These are phyloP conservation scores for Perizoma affinitatum DNA, from an alignment of 2,888 invertebrate species.

Conservation along the genomic window DNA sequence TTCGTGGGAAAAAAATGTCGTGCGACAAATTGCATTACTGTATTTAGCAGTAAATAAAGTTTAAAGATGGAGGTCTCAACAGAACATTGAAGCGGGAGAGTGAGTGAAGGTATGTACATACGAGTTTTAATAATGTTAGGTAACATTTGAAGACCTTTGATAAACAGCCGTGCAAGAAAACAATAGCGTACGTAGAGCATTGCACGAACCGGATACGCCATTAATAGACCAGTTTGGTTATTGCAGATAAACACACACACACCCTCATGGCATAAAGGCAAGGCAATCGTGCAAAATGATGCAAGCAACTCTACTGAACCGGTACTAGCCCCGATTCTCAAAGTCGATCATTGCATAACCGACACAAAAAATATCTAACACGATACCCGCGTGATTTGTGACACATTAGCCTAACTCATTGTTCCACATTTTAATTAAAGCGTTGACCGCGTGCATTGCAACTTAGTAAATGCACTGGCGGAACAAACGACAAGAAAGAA, in stretches of 20 bases:
- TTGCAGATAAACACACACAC: slow-evolving; percentile 39
- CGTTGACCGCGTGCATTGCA: slow-evolving; percentile 33
- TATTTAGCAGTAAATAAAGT: too few relatives aligned
- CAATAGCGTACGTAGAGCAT: slow-evolving; percentile 24
- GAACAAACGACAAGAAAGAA: slow-evolving; percentile 36
- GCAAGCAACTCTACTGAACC: slow-evolving; percentile 53
- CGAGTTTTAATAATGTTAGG: too few relatives aligned
- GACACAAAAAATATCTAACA: slow-evolving; percentile 39
- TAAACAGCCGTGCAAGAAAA: slow-evolving; percentile 19
- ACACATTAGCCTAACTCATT: slow-evolving; percentile 39
- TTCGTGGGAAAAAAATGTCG: slow-evolving; percentile 2
- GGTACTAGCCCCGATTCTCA: slow-evolving; percentile 48
- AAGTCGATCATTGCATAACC: slow-evolving; percentile 47
- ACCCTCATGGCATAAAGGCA: slow-evolving; percentile 44
- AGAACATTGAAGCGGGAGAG: too few relatives aligned
- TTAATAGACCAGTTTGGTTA: slow-evolving; percentile 44
- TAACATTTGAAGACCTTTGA: background rate
- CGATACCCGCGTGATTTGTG: slow-evolving; percentile 42
- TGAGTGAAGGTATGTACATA: too few relatives aligned
- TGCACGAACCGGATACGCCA: slow-evolving; percentile 37
- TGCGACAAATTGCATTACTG: background rate
- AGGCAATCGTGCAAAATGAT: slow-evolving; percentile 46
- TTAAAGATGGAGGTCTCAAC: too few relatives aligned
- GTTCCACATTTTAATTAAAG: slow-evolving; percentile 44
- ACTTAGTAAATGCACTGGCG: slow-evolving; percentile 28